Percentiles rank a stretch among this genome's conserved stretches.
Evolutionary conservation across 2,888 invertebrate species (phyloP).

Genomic region (Pterostichus niger): DNA sequence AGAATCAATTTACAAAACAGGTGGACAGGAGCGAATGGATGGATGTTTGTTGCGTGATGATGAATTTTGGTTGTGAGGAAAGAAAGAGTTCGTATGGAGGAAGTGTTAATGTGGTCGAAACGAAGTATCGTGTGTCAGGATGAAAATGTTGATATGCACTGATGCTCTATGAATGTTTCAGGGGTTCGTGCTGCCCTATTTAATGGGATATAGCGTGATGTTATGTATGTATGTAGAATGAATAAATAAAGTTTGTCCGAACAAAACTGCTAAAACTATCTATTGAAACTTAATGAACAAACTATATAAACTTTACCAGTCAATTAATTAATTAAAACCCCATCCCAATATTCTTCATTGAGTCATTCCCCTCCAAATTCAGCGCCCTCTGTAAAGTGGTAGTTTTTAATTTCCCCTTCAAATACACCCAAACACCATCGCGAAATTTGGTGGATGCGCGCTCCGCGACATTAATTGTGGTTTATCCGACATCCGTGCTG

Average conservation of each 20-base stretch:
- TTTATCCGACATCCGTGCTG: slow-evolving; percentile 15
- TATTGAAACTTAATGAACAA: background rate
- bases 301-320: slow-evolving; percentile 1
- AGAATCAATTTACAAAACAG: too few species aligned
- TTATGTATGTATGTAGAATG: too few species aligned
- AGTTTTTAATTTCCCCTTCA: slow-evolving; percentile 24
- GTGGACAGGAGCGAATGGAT: too few species aligned
- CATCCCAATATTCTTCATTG: background rate
- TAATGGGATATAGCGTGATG: too few species aligned
- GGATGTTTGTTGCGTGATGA: too few species aligned
- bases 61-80: too few species aligned
- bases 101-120: too few species aligned
- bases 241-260: background rate
- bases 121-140: too few species aligned
- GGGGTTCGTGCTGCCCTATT: too few species aligned
- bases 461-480: slow-evolving; percentile 44
- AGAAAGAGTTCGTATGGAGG: too few species aligned
- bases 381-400: background rate
- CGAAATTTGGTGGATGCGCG: slow-evolving; percentile 17
- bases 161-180: too few species aligned
- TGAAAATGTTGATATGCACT: too few species aligned
- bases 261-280: background rate
- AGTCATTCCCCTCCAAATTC: background rate
- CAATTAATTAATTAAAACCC: background rate
- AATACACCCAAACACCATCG: background rate